Evolutionary conservation across 2,113 vertebrate genomes (phyloP), one percentile per base, ranked within the genome.

Genomic region (Entomyzon cyanotis): DNA sequence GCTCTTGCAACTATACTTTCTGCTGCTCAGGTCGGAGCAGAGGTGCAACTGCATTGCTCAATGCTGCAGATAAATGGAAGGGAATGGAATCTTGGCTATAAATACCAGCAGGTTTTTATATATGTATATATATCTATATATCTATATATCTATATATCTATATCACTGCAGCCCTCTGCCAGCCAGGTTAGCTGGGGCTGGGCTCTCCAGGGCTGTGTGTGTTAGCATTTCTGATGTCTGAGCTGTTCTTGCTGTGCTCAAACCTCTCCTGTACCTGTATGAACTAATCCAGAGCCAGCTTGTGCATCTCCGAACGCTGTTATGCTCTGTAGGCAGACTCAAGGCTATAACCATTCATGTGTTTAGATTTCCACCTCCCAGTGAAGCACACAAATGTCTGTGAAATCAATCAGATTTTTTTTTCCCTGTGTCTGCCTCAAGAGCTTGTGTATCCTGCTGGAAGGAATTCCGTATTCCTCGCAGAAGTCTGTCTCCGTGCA

Each of bases 221-320:
- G 3, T 10, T 24, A 0, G 5, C 27, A 12, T 77, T 79, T 76
- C 24, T 73, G 15, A 16, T 30, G 13, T 7, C 68, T 37, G 19
- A 65, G 50, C 16, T 35, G 13, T 3, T 41, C n/a, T 56, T 44
- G 50, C 58, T 79, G 55, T 60, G 50, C 87, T 73, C 33, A 65
- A 67, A 19, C 41, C 23, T 50, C 12, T 30, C 35, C 37, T 62
- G 60, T 46, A 25, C 37, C n/a, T 5, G 2, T 6, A 6, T 0
- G 2, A n/a, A 33, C 50, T 47, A 19, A 58, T 39, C 44, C 42
- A 35, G 33, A 58, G 28, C 46, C 71, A 58, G 46, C 35, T 16
- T 6, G 7, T 6, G 8, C 30, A 8, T 42, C 71, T 35, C n/a
- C 31, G 5, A 37, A 13, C 0, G 0, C 46, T 67, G 25, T 10